Base-by-base conservation (phyloP, 2,797 vertebrate species). In the Sebastolobus alascanus region DNA sequence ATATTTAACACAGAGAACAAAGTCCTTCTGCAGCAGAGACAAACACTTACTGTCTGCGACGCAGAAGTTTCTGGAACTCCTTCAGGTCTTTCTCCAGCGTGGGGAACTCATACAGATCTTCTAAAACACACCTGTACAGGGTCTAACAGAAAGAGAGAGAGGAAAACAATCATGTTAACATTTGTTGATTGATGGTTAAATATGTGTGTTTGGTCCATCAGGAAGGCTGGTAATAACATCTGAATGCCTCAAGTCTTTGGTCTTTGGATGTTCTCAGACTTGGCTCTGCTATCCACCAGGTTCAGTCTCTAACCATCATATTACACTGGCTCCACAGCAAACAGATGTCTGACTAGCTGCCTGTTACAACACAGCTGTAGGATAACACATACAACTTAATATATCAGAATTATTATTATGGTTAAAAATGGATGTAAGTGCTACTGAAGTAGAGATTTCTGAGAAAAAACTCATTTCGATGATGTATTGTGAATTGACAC, bases 21-120 rank as follows among this genome's bases (percentile, higher is more conserved):
- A 46, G 13, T 35, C 4, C 18, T 7, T 35, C 16, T 58, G 43
- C 13, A 63, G 27, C 13, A 63, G 31, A 65, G 20, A 74, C 38
- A 64, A 73, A 38, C 11, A 96, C 98, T 97, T 94, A 99, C 98
- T 99, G 98, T 84, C 98, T 96, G 77, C 98, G 97, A 8, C 98
- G 97, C 64, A 99, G 96, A 78, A 99, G 96, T 91, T 98, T 99
- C 89, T 99, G 98, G 89, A 99, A 97, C 93, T 99, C 98, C 91
- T 99, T 99, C 84, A 99, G 92, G 80, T 99, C 98, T 86, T 98
- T 99, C 90, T 99, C 98, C 85, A 99, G 95, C 2, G 96, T 86
- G 1, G 98, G 98, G 84, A 98, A 99, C 91, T 99, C 98, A 25
- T 98, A 99, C 37, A 99, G 95, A 73, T 99, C 98, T 91, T 99